Percentiles rank a stretch among this genome's conserved stretches.
These are phyloP conservation scores for Melolontha melolontha DNA, from an alignment of 2,888 invertebrate species.

Conservation along the genomic window DNA sequence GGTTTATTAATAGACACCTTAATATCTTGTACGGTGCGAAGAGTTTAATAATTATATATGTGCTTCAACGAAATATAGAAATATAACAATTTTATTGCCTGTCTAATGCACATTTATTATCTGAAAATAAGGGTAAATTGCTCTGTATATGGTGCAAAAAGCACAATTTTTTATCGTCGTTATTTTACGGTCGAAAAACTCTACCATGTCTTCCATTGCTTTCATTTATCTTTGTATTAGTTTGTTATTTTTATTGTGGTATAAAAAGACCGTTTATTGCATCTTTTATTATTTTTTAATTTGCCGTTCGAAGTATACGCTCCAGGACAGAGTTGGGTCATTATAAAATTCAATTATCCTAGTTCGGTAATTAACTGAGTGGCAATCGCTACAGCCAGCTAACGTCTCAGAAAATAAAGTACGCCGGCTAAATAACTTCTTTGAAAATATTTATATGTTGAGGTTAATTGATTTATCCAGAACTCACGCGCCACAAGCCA, in stretches of 20 bases:
- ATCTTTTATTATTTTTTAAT: constrained; percentile 16
- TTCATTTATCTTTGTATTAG: constrained; percentile 15
- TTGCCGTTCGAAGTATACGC: neutral
- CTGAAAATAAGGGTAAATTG: constrained; percentile 13
- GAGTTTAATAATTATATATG: too few species aligned
- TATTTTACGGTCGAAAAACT: constrained; percentile 18
- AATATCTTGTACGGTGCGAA: too few species aligned
- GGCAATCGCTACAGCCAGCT: neutral
- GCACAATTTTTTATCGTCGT: constrained; percentile 14
- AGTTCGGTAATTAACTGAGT: constrained; percentile 14
- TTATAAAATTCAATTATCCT: constrained; percentile 26
- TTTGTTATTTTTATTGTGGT: constrained; percentile 17
- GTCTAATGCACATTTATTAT: constrained; percentile 16
- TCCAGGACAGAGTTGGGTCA: constrained; percentile 1
- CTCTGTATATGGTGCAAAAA: constrained; percentile 11
- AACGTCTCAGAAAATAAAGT: too few species aligned
- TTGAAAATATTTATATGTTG: too few species aligned
- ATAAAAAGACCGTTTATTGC: constrained; percentile 18
- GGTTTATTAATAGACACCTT: too few species aligned
- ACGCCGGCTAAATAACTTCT: neutral
- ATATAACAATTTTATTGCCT: neutral
- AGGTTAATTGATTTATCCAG: too few species aligned
- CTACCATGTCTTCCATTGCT: constrained; percentile 3
- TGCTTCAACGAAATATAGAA: neutral
- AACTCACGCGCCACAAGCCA: too few species aligned